Evolutionary conservation across 2,113 vertebrate species (phyloP), one percentile per base, ranked within the genome.

Genomic region (Cebus imitator): DNA sequence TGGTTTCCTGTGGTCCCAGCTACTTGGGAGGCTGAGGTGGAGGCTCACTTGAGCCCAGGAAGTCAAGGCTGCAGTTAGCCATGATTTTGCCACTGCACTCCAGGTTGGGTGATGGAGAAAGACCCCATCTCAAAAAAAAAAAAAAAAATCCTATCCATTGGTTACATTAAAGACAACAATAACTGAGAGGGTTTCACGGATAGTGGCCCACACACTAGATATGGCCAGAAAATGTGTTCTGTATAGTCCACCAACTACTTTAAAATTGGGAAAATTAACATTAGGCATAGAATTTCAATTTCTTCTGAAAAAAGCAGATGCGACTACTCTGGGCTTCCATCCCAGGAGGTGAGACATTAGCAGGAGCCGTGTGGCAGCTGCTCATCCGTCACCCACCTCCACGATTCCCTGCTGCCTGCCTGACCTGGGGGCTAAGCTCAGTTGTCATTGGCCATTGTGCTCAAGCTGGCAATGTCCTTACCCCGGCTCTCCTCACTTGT

Each of bases 291-390:
- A 37, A 84, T 75, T 97, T 87, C 27, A 55, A 6, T 43, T 52
- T 88, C 68, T 83, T 70, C 16, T 73, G 30, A 52, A 89, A 91
- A 68, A 57, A 37, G 30, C 75, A 43, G 50, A 48, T 70, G 61
- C 20, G 66, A 37, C 21, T 90, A 21, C 16, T 48, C 35, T 79
- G 43, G 84, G 52, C 32, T 40, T 89, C 57, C 75, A 23, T 30
- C 52, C 16, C 43, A 68, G 55, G 64, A 78, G 30, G 23, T 14
- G 7, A 11, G 9, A 17, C 32, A 4, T 1, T 32, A 14, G 6
- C 27, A 4, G 0, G 25, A 30, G 43, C 7, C 13, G 0, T 4
- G 20, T 52, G 11, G 76, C 4, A 1, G 25, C 50, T 5, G 1
- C 20, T 52, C 27, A 14, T 40, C 57, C 30, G 40, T 57, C 0